Evolutionary conservation across 2,888 invertebrate genomes (phyloP), one percentile per base, ranked within the genome.

Genomic region (Idaea biselata): DNA sequence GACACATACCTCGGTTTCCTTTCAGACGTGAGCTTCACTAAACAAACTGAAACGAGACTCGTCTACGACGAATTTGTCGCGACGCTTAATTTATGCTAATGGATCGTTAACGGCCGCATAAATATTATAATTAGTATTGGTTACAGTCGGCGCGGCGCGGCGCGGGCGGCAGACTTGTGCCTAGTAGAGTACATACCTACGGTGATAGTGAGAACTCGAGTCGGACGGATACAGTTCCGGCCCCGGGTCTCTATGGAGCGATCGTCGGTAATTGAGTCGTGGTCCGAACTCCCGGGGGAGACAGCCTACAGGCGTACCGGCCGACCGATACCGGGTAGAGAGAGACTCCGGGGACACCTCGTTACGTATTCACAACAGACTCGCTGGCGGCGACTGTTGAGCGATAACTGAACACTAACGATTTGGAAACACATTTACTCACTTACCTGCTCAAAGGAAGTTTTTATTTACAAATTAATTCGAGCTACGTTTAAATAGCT

Each of bases 31-130:
- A 71, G 73, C 76, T 80, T 44, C 80, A 82, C 83, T 78, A 83
- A 82, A 85, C 81, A 76, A 71, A 73, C 80, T 73, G 69, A 76
- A 80, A 81, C 75, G 74, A 78, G 76, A 79, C 69, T 64, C 64
- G 61, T 68, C 74, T 67, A 72, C 73, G 75, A 79, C 56, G 56
- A 80, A 88, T 89, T 88, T 84, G 88, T 88, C 87, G 79, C 76
- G 76, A 67, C 79, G 73, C 78, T 80, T 86, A 82, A 85, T 89
- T 88, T 86, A 88, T 82, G 85, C 84, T 88, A 88, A 88, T 88
- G 89, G 87, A 85, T 76, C 76, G 84, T 83, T 84, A 83, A 87
- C 81, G 81, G 78, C 76, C 72, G 71, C 82, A 75, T 81, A 78
- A 78, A 83, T 81, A 81, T 81, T 78, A 80, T 76, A 78, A 80